These are phyloP conservation scores for Bettongia penicillata DNA, from an alignment of 2,113 vertebrate species.

Conservation along the genomic window DNA sequence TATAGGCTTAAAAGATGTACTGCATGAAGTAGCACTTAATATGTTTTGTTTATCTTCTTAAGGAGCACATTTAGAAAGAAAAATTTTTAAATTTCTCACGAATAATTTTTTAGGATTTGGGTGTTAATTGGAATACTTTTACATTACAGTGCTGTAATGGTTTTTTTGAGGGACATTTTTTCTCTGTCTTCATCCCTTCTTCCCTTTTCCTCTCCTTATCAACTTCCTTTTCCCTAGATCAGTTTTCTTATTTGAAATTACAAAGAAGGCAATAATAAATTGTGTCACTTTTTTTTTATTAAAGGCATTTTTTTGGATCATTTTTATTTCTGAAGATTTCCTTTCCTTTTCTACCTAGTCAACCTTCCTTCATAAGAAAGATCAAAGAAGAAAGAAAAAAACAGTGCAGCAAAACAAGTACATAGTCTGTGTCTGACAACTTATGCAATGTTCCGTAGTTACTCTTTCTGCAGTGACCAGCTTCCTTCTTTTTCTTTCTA, in stretches of 20 bases:
- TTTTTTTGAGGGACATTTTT: neutral
- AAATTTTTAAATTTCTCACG: neutral
- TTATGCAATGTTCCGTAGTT: neutral
- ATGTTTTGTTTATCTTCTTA: neutral
- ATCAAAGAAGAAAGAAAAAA: neutral
- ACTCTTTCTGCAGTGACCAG: neutral
- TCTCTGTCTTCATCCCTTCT: neutral
- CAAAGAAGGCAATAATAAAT: neutral
- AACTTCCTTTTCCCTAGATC: neutral
- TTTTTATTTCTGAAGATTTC: neutral
- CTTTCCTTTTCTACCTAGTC: neutral
- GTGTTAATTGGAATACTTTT: neutral
- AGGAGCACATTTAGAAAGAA: neutral
- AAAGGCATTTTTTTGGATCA: neutral
- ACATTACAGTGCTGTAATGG: neutral
- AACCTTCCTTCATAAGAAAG: neutral
- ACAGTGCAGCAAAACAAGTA: neutral
- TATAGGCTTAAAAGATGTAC: neutral
- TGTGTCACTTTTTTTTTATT: neutral
- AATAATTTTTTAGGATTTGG: neutral
- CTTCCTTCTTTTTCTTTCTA: neutral
- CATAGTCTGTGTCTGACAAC: neutral
- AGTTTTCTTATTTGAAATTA: constrained; percentile 39
- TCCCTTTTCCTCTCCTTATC: neutral
- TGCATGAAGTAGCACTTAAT: neutral